These are phyloP conservation scores for Agrotis puta DNA, from an alignment of 2,888 invertebrate species.

Conservation along the genomic window DNA sequence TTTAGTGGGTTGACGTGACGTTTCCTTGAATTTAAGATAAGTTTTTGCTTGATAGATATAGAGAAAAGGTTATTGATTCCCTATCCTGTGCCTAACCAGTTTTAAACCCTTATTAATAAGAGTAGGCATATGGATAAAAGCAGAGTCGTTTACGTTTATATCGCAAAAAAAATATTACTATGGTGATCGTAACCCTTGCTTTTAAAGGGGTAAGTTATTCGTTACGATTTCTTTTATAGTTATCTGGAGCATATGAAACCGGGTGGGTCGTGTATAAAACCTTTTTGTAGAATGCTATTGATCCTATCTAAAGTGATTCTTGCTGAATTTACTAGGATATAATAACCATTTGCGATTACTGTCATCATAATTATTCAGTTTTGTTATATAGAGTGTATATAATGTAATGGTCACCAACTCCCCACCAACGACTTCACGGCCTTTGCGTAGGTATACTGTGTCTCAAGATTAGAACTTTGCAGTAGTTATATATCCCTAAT, in stretches of 20 bases:
- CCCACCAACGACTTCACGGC: too few species aligned
- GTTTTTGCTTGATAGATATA: neutral
- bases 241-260: neutral
- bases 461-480: neutral
- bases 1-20: conserved; percentile 6
- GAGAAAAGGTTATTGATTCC: neutral
- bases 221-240: neutral
- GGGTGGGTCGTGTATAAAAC: neutral
- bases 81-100: too few species aligned
- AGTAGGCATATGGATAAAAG: neutral
- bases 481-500: neutral
- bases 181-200: neutral
- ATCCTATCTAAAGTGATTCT: too few species aligned
- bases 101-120: too few species aligned
- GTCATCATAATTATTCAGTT: too few species aligned
- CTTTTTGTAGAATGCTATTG: neutral
- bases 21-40: conserved; percentile 25
- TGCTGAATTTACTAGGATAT: neutral
- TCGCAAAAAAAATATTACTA: too few species aligned
- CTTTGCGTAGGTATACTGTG: too few species aligned
- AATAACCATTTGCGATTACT: neutral
- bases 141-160: neutral
- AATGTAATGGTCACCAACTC: too few species aligned
- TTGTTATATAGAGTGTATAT: too few species aligned
- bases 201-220: neutral